Base-by-base conservation (phyloP, 2,113 vertebrate genomes). In the Thomomys bottae region DNA sequence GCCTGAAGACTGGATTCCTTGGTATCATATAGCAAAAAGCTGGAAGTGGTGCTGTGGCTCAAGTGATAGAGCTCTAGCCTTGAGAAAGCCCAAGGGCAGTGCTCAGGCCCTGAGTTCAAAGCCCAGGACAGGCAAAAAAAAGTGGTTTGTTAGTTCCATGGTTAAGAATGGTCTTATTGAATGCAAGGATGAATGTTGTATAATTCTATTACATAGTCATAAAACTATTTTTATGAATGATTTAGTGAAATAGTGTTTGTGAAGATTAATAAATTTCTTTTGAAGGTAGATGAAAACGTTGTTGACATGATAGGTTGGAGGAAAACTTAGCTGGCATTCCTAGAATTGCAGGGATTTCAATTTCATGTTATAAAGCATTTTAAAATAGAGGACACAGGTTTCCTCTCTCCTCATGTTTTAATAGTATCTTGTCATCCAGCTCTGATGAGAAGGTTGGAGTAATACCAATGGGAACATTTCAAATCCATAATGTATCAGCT, bases 141-240 rank as follows among this genome's bases (percentile, higher is more conserved):
- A 98, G 95, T 98, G 95, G 91, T 95, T 97, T 98, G 40, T 95
- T 90, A 95, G 66, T 94, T 97, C 88, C 73, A 57, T 64, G 73
- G 6, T 61, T 97, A 94, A 96, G 96, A 34, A 40, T 93, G 92
- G 93, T 94, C 94, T 95, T 95, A 93, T 79, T 59, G 94, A 94
- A 78, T 96, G 76, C 93, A 86, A 91, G 97, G 93, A 96, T 95
- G 45, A 97, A 94, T 8, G 8, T 92, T 96, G 23, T 64, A 84
- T 95, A 92, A 90, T 93, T 96, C 96, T 96, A 92, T 95, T 97
- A 96, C 86, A 96, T 75, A 71, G 96, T 95, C 81, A 88, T 90
- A 97, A 97, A 97, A 88, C 91, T 71, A 83, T 93, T 96, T 95
- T 97, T 94, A 94, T 96, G 73, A 96, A 89, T 96, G 72, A n/a